Evolutionary conservation across 2,797 vertebrate genomes (phyloP).

Genomic region (Scolopax bukidnonensis): DNA sequence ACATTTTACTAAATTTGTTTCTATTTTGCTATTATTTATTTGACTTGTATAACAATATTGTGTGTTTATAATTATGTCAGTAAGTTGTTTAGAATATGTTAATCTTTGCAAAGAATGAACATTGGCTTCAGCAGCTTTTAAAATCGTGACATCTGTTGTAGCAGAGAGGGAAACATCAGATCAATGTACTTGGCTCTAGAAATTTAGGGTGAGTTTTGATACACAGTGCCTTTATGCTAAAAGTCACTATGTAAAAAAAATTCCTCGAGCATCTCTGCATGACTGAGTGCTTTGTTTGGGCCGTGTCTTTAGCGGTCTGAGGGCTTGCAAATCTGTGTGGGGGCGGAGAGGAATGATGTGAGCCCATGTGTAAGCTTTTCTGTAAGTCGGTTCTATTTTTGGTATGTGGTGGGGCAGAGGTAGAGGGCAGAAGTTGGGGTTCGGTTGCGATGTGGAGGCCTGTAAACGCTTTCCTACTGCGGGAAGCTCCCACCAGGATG

Average conservation of each 20-base stretch:
- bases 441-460: not conserved
- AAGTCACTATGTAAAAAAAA: not conserved
- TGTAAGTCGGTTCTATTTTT: not conserved
- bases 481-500: not conserved
- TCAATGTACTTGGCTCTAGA: not conserved
- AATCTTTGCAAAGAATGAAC: not conserved
- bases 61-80: not conserved
- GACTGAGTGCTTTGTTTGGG: constrained; percentile 48
- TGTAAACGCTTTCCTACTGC: not conserved
- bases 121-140: not conserved
- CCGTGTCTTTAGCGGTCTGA: not conserved
- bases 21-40: not conserved
- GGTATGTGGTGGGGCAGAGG: not conserved
- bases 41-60: not conserved
- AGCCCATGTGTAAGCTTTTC: constrained; percentile 19
- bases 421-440: not conserved
- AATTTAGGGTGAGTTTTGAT: not conserved
- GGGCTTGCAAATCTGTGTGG: not conserved
- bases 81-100: not conserved
- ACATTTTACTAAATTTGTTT: not conserved
- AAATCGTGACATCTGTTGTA: not conserved
- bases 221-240: not conserved
- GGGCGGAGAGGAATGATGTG: not conserved
- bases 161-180: not conserved
- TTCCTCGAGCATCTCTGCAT: not conserved